Base-by-base conservation (phyloP, 1,140 invertebrate species). In the Drosophila subpulchrella region DNA sequence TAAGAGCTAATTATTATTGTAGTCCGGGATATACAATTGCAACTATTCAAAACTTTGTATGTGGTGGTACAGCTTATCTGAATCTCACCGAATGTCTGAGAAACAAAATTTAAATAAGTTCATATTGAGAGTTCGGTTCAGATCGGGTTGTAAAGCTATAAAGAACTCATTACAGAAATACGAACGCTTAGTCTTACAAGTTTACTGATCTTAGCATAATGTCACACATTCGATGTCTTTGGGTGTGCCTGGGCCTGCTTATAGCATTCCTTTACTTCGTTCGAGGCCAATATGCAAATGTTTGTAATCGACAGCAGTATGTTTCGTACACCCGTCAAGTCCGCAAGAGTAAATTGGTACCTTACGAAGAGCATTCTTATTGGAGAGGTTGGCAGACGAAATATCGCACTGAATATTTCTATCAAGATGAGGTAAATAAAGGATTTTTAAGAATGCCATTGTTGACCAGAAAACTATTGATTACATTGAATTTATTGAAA, bases 71-170 rank as follows among this genome's bases (percentile, higher is more conserved):
- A 53, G 36, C 51, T 67, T 67, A 67, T 67, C 60, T 48, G 5
- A 44, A 32, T 13, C 10, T 17, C 8, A 42, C 42, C 61, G 36
- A 46, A 51, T 66, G 65, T 20, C 15, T 34, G 17, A 24, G 60
- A 0, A 6, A 51, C 27, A 11, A n/a, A 17, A 50, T n/a, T 66
- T 17, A 11, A n/a, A 32, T 32, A 5, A 6, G 50, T 15, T 15
- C 32, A 47, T 20, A 57, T 39, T 20, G 13, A 48, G 41, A 57
- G 42, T 34, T 57, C 65, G 70, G 65, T 71, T 57, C 65, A 71
- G 65, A 70, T 71, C n/a, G 24, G 41, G 36, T 70, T 20, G 30
- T 17, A 71, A 41, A 41, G 65, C 27, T 71, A 36, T 4, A 17
- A 10, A 36, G 65, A 34, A 57, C 32, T 15, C 34, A 47, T 38